A percentile compares a stretch with the other conserved stretches of the same genome.
Evolutionary conservation across 2,113 vertebrate species (phyloP).

Genomic region (Pionites leucogaster): DNA sequence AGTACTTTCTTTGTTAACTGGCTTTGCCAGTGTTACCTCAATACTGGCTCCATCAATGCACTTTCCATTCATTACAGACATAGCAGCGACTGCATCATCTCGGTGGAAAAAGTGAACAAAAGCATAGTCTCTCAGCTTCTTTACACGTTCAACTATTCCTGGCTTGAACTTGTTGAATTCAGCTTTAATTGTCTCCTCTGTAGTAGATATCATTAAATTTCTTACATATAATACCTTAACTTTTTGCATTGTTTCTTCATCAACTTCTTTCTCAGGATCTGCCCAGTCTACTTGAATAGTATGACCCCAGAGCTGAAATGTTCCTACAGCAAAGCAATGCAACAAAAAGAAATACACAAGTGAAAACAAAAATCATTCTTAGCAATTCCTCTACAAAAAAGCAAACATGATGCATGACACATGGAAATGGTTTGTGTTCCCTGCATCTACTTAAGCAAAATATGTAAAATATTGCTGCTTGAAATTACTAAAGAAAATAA

Average conservation of each 20-base stretch:
- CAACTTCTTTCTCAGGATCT: constrained; percentile 90
- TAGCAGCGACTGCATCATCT: constrained; percentile 87
- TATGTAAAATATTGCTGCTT: background rate
- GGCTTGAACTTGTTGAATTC: constrained; percentile 91
- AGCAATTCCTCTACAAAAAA: background rate
- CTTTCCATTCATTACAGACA: constrained; percentile 86
- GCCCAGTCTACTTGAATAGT: constrained; percentile 95
- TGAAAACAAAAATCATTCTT: background rate
- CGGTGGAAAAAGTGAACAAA: constrained; percentile 92
- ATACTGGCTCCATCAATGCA: constrained; percentile 87
- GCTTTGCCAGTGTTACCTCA: constrained; percentile 92
- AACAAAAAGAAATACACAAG: background rate
- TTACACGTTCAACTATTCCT: constrained; percentile 90
- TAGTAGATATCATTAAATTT: constrained; percentile 91
- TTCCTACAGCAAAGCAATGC: constrained; percentile 73
- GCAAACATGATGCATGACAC: background rate
- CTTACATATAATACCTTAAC: constrained; percentile 92
- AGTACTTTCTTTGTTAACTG: constrained; percentile 79
- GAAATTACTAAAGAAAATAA: background rate
- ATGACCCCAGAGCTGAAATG: constrained; percentile 90
- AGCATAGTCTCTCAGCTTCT: constrained; percentile 93
- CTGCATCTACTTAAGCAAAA: background rate
- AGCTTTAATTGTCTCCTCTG: constrained; percentile 86
- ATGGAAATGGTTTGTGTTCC: background rate
- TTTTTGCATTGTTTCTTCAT: constrained; percentile 92